Evolutionary conservation across 2,888 invertebrate genomes (phyloP), one percentile per base, ranked within the genome.

Genomic region (Acleris sparsana): DNA sequence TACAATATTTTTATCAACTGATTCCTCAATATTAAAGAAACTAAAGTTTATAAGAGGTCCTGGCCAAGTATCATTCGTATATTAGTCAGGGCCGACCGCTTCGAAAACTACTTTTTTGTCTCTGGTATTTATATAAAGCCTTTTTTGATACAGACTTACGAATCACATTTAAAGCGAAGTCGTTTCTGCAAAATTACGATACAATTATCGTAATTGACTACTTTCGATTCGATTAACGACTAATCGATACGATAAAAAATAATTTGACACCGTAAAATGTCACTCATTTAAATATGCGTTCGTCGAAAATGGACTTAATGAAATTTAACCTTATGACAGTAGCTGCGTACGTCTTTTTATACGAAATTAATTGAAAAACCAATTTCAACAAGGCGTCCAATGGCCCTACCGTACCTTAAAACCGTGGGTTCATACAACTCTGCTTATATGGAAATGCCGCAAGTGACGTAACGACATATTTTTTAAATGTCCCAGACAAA

Each of bases 371-470:
- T 44, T n/a, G 5, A 5, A 44, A 17, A 20, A 20, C 7, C 18
- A 20, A 20, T 49, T n/a, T 9, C 2, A 17, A 11, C 17, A 46
- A 46, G 57, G 46, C 46, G 17, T 57, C 44, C 46, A 46, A n/a
- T 25, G 17, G 46, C 57, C 46, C 22, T 43, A 57, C 22, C 25
- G 17, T n/a, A 25, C 46, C 25, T 43, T 22, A n/a, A 29, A 53
- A 53, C 39, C 52, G 62, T 53, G 62, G 53, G 29, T 43, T 44
- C 53, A 56, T 56, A 44, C 53, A 46, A 55, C 56, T 44, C 51
- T 48, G 53, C 70, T 71, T 71, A 72, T 71, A 75, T 73, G 73
- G 73, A 73, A 75, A 75, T 75, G 74, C 69, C 70, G 55, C 67
- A 56, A 53, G 57, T 75, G 73, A 73, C 67, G 75, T 73, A 74